phyloP scores from a whole-genome alignment of 2,797 vertebrate species.

The Psittacula echo region DNA sequence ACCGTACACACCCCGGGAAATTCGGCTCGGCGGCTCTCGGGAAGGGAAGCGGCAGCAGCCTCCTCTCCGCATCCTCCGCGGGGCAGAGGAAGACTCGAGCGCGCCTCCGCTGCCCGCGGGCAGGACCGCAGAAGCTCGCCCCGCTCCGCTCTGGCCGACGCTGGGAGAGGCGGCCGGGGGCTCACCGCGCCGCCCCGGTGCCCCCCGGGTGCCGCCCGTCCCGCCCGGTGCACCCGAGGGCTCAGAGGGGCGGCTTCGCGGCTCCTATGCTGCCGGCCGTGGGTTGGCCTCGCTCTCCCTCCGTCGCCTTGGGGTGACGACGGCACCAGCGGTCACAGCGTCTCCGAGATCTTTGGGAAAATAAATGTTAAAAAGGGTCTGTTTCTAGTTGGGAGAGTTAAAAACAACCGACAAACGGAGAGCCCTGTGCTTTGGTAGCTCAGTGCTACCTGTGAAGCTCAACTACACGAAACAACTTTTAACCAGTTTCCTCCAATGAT shows the following conservation, averaged over 20 bases:
- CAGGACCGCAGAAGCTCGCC: not conserved
- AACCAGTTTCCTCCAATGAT: not conserved
- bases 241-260: not conserved
- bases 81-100: not conserved
- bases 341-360: not conserved
- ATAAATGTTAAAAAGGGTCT: not conserved
- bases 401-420: not conserved
- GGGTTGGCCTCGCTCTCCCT: not conserved
- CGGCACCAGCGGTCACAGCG: not conserved
- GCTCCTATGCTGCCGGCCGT: not conserved
- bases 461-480: not conserved
- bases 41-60: conserved; percentile 70
- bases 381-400: not conserved
- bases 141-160: not conserved
- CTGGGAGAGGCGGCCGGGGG: not conserved
- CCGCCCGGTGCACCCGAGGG: not conserved
- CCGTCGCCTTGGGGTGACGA: not conserved
- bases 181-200: not conserved
- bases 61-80: conserved; percentile 64
- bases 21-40: conserved; percentile 70
- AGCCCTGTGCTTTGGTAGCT: not conserved
- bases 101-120: not conserved
- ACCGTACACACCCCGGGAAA: conserved; percentile 83
- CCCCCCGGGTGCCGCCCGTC: not conserved
- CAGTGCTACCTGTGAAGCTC: not conserved